Conservation (phyloP, 2,888 invertebrate genomes). For the Epinotia bilunana region DNA sequence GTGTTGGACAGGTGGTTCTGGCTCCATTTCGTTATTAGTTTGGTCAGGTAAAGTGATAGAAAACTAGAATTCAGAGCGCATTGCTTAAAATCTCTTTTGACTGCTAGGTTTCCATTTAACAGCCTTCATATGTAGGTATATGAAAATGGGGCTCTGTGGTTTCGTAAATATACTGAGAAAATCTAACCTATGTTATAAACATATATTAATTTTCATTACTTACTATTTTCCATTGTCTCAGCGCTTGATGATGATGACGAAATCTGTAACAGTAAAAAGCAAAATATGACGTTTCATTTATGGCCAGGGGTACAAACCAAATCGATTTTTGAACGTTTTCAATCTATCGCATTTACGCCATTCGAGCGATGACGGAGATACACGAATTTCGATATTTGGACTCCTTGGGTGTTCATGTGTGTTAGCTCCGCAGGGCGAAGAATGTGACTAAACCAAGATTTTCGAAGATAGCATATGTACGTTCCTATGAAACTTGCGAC, state of each 20-base stretch:
- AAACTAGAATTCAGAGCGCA: too few relatives aligned
- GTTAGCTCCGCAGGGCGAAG: too few relatives aligned
- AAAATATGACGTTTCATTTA: neutral
- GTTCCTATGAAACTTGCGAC: too few relatives aligned
- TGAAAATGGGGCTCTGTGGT: neutral
- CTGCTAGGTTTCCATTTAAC: neutral
- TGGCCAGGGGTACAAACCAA: neutral
- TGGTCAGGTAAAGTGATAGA: too few relatives aligned
- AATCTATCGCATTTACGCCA: neutral
- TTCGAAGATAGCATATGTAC: too few relatives aligned
- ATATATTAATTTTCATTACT: neutral
- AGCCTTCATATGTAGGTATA: neutral
- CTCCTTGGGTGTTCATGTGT: too few relatives aligned
- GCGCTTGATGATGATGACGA: slow-evolving; percentile 1
- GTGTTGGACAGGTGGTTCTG: too few relatives aligned
- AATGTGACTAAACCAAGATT: too few relatives aligned
- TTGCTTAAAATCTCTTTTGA: too few relatives aligned
- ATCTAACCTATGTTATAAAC: neutral
- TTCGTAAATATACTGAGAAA: neutral
- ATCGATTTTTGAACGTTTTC: neutral
- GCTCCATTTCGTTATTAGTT: too few relatives aligned
- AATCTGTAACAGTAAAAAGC: slow-evolving; percentile 31
- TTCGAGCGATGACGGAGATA: neutral
- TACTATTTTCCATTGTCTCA: slow-evolving; percentile 31
- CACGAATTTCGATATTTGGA: too few relatives aligned